phyloP scores from a whole-genome alignment of 2,797 vertebrate species.

The Oreochromis grahami region DNA sequence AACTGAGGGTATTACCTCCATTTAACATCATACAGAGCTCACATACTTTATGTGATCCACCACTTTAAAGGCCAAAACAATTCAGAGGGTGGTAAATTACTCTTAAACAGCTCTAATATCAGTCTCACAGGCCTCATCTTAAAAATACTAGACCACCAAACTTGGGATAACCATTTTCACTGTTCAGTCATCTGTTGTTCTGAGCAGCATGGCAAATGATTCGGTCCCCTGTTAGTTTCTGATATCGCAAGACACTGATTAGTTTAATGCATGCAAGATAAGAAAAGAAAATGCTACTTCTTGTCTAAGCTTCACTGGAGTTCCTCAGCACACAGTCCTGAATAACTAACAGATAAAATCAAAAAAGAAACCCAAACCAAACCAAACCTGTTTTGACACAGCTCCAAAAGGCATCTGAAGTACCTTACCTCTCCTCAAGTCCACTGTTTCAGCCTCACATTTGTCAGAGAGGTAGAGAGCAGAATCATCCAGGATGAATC shows the following conservation, averaged over 20 bases:
- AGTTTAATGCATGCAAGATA: neutral
- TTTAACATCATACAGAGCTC: neutral
- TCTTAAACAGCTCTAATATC: neutral
- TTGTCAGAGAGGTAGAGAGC: constrained; percentile 92
- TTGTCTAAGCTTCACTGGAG: neutral
- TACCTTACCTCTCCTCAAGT: constrained; percentile 84
- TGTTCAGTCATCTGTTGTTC: neutral
- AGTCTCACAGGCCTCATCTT: neutral
- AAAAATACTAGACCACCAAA: neutral
- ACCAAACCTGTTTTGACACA: neutral
- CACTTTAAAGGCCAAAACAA: neutral
- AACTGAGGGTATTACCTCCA: neutral
- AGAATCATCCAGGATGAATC: constrained; percentile 93
- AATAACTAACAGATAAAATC: neutral
- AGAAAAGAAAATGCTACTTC: neutral
- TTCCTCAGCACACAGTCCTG: neutral
- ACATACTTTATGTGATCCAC: neutral
- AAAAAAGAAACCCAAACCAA: neutral
- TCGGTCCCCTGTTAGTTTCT: neutral
- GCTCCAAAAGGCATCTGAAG: neutral
- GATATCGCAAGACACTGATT: neutral
- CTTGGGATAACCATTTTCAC: neutral
- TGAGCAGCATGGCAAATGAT: neutral
- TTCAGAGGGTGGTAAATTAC: neutral
- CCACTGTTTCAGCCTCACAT: constrained; percentile 83